Evolutionary conservation across 2,113 vertebrate genomes (phyloP), one percentile per base, ranked within the genome.

Genomic region (Macrotis lagotis): DNA sequence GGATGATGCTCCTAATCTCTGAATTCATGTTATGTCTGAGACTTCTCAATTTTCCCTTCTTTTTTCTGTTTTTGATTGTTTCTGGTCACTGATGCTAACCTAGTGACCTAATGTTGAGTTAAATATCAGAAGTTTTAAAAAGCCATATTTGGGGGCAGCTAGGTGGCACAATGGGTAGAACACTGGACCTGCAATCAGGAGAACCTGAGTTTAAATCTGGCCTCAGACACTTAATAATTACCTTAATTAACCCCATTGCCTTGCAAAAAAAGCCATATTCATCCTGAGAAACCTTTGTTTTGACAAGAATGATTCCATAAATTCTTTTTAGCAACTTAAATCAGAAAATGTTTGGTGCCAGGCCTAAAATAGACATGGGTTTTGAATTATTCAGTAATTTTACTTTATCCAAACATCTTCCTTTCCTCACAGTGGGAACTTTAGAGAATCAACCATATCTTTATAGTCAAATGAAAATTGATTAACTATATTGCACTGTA

Each of bases 21-120:
- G 50, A 59, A 48, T 93, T 50, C 88, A 53, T 91, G 24, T 83
- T n/a, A 83, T 44, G 66, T 83, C n/a, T 44, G 66, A 19, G 89
- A 59, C 51, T 96, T 96, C 94, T 95, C 50, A 90, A 24, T 92
- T 91, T 94, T 48, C 89, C 24, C n/a, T 93, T 16, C 25, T 19
- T 55, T 92, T 90, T 48, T 93, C 25, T 44, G 90, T 96, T 48
- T 31, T 88, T n/a, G 53, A 55, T 92, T 91, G 22, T 92, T 96
- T 89, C 59, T 83, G 52, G 90, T 49, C 25, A 37, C 59, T 92
- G 91, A 93, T 93, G 53, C 88, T 94, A 94, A 96, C 66, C 66
- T 91, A 49, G 26, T 96, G 92, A 96, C 50, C 92, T 24, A 0
- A 90, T 74, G 88, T 88, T 89, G 59, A 93, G 51, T 93, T 93